Evolutionary conservation across 2,888 invertebrate species (phyloP).

Genomic region (Ennomos quercinarius): DNA sequence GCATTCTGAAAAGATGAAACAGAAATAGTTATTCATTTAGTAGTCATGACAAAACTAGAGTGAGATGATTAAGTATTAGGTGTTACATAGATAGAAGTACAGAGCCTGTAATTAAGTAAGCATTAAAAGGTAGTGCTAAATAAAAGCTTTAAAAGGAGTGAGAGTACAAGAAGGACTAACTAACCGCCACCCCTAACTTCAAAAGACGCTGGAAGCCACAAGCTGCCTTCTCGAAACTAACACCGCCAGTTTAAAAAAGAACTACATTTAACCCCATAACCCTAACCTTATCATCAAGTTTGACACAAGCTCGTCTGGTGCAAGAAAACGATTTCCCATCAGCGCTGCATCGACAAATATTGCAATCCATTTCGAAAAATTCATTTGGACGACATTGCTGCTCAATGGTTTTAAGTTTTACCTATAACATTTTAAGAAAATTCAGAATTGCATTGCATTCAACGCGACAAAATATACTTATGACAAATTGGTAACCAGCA

Average conservation of each 20-base stretch:
- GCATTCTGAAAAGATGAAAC: conserved; percentile 55
- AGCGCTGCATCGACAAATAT: conserved; percentile 84
- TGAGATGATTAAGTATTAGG: too few species aligned
- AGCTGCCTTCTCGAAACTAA: too few species aligned
- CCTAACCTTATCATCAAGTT: conserved; percentile 61
- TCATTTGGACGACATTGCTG: conserved; percentile 79
- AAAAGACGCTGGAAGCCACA: not conserved
- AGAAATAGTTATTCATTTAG: conserved; percentile 6
- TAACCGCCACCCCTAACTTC: conserved; percentile 5
- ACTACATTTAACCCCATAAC: not conserved
- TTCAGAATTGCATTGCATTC: not conserved
- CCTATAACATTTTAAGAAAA: conserved; percentile 28
- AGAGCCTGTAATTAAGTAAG: too few species aligned
- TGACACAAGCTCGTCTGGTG: conserved; percentile 75
- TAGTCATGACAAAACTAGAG: not conserved
- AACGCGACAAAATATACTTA: too few species aligned
- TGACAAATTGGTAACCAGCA: too few species aligned
- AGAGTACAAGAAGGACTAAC: too few species aligned
- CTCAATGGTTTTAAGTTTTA: conserved; percentile 61
- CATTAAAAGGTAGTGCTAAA: too few species aligned
- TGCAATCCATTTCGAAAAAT: conserved; percentile 84
- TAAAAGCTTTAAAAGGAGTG: too few species aligned
- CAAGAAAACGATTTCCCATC: conserved; percentile 83
- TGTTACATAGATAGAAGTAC: too few species aligned
- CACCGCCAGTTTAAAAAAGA: too few species aligned